Base-by-base conservation (phyloP, 2,888 invertebrate species). In the Mesochorus sp. region DNA sequence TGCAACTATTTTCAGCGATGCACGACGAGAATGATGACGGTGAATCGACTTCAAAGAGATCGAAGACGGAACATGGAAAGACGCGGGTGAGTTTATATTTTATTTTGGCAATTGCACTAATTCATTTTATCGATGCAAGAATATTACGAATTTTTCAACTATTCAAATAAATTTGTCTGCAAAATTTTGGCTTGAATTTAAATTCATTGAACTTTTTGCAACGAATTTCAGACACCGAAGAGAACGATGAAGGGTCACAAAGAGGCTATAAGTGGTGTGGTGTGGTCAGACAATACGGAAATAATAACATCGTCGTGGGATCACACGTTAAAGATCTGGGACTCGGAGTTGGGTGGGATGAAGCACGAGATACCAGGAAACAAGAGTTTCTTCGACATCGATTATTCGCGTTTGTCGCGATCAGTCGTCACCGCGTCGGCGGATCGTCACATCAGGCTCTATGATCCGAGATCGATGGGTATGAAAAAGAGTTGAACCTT, bases 261-360 rank as follows among this genome's bases (percentile, higher is more conserved):
- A 79, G 99, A 99, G 91, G 96, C 96, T 10, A 94, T 99, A 14
- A 96, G 97, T 0, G 94, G 95, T 0, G 94, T 96, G 0, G 93
- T 95, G 67, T 99, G 99, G 98, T 94, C 96, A 84, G 95, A 96
- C 83, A 93, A 93, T 71, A 93, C 94, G 81, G 96, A 96, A 80
- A 92, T 98, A 1, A 93, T 97, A 5, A 97, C 98, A 0, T 94
- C 95, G 64, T 97, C 98, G 0, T 98, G 98, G 98, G 99, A 99
- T 92, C 98, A 99, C 89, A 96, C 98, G 0, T 92, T 99, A 12
- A 96, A 97, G 90, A 90, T 98, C 5, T 99, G 99, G 99, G 99
- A 99, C 91, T 93, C 96, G 49, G 96, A 97, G 86, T 91, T 96
- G 55, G 96, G 96, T 57, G 96, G 95, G 37, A 94, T 97, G 49